A percentile compares a stretch with the other conserved stretches of the same genome.
phyloP scores from a whole-genome alignment of 1,140 invertebrate genomes.

The Monomorium pharaonis region DNA sequence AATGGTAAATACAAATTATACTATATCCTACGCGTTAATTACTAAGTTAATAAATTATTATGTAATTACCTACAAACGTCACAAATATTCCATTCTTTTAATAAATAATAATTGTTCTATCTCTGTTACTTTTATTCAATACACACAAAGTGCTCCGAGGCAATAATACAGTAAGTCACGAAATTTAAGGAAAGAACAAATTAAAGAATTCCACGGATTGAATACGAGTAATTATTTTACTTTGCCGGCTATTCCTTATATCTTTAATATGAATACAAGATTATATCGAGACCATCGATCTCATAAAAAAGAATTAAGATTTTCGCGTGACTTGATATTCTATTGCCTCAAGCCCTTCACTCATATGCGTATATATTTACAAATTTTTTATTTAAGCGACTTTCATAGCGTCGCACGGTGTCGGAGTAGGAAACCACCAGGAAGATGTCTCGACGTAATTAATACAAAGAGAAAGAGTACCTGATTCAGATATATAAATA shows the following conservation, averaged over 20 bases:
- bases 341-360: neutral
- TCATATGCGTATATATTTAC: neutral
- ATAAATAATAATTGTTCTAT: conserved; percentile 48
- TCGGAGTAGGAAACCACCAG: neutral
- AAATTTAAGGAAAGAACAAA: neutral
- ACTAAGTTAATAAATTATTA: conserved; percentile 31
- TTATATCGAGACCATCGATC: neutral
- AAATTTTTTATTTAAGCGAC: neutral
- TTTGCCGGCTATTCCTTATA: neutral
- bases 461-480: neutral
- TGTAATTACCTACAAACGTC: conserved; percentile 40
- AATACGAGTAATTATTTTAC: neutral
- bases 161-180: neutral
- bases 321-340: neutral
- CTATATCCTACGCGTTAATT: conserved; percentile 8
- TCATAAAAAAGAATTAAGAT: neutral
- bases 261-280: neutral
- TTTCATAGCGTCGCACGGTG: neutral
- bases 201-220: neutral
- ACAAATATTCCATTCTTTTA: conserved; percentile 50
- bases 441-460: neutral
- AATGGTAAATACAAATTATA: conserved; percentile 23
- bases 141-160: neutral
- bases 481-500: conserved; percentile 25
- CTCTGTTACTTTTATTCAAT: neutral